These are phyloP conservation scores for Apus apus DNA, from an alignment of 2,113 vertebrate genomes.

Conservation along the genomic window DNA sequence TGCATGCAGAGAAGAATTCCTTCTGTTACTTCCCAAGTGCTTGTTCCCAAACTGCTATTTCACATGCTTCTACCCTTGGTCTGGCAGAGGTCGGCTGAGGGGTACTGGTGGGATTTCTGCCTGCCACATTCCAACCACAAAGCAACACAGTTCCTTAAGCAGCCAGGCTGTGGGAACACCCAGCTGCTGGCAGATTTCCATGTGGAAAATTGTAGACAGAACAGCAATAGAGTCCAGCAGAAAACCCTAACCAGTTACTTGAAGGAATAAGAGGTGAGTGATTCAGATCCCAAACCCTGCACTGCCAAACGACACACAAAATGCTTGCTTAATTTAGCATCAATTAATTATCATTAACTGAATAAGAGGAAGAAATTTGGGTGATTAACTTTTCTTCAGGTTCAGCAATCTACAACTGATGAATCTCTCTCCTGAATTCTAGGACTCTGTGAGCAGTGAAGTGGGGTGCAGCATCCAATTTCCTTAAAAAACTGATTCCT, in stretches of 20 bases:
- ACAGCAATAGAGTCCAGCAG: not conserved
- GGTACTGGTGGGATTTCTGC: not conserved
- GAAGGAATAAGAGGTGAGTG: not conserved
- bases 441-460: not conserved
- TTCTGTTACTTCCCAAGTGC: not conserved
- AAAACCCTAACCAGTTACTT: not conserved
- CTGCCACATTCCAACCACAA: not conserved
- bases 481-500: not conserved
- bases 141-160: not conserved
- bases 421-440: not conserved
- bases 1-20: conserved; percentile 44
- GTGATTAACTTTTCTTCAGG: not conserved
- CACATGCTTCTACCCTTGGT: not conserved
- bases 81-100: not conserved
- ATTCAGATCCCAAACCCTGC: not conserved
- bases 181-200: not conserved
- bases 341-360: not conserved
- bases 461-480: not conserved
- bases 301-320: not conserved
- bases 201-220: not conserved
- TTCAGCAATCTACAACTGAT: not conserved
- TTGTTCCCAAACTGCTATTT: not conserved
- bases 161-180: not conserved
- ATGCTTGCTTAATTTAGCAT: not conserved
- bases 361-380: not conserved